These are phyloP conservation scores for Mesocricetus auratus DNA, from an alignment of 2,113 vertebrate species.

Conservation along the genomic window DNA sequence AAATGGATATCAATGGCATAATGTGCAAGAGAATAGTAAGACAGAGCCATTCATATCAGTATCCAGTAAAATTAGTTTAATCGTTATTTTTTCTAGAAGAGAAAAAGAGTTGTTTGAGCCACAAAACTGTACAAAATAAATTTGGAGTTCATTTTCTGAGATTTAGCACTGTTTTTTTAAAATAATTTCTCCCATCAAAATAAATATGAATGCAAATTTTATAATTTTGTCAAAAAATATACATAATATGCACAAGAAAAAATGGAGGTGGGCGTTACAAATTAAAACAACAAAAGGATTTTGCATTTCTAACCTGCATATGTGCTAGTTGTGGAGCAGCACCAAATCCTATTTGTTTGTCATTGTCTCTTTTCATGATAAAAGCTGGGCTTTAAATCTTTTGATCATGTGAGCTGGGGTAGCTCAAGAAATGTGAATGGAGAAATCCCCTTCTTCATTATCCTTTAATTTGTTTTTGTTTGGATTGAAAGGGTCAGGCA, in stretches of 20 bases:
- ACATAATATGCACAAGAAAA: not conserved
- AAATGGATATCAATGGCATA: not conserved
- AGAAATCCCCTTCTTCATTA: not conserved
- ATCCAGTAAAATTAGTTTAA: conserved; percentile 46
- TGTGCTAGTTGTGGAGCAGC: not conserved
- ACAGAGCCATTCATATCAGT: not conserved
- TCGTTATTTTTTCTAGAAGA: not conserved
- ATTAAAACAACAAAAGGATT: not conserved
- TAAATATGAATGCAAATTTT: conserved; percentile 39
- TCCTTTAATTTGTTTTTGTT: not conserved
- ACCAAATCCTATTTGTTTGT: not conserved
- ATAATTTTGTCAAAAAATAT: not conserved
- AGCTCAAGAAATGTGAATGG: not conserved
- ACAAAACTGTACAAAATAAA: not conserved
- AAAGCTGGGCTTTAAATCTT: not conserved
- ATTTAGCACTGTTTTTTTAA: not conserved
- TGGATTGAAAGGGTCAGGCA: not conserved
- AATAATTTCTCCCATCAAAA: not conserved
- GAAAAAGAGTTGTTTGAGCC: conserved; percentile 18
- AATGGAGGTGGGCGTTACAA: not conserved
- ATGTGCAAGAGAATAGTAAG: not conserved
- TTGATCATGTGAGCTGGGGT: not conserved
- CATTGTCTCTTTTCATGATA: not conserved
- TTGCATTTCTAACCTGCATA: not conserved
- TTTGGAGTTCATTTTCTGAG: not conserved